Evolutionary conservation across 1,140 invertebrate genomes (phyloP).

Genomic region (Brachionus plicatilis): DNA sequence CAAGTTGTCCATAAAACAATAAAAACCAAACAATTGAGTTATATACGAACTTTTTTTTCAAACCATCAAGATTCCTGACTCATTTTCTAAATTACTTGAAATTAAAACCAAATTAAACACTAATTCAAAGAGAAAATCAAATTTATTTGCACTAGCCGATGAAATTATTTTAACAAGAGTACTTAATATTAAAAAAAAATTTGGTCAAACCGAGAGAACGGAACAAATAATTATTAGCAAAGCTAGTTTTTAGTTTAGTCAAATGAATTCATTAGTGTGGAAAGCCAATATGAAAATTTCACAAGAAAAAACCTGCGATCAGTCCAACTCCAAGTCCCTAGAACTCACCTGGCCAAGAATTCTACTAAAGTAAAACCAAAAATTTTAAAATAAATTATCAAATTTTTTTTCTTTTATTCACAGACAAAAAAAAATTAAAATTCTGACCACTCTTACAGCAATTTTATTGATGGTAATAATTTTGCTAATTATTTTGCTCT

Average conservation of each 20-base stretch:
- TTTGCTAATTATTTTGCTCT: not conserved
- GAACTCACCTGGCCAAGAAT: not conserved
- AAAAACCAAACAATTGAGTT: not conserved
- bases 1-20: not conserved
- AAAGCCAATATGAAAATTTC: not conserved
- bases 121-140: not conserved
- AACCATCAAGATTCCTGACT: not conserved
- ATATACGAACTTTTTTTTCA: not conserved
- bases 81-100: not conserved
- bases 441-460: not conserved
- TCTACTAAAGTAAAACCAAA: not conserved
- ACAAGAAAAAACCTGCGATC: not conserved
- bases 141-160: not conserved
- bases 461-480: not conserved
- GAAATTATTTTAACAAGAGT: not conserved
- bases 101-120: conserved; percentile 1
- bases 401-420: not conserved
- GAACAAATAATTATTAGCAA: not conserved
- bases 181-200: not conserved
- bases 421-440: not conserved
- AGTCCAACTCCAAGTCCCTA: not conserved
- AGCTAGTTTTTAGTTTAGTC: not conserved
- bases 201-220: not conserved
- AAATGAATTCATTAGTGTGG: not conserved
- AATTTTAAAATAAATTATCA: not conserved